Evolutionary conservation across 2,888 invertebrate genomes (phyloP), one percentile per base, ranked within the genome.

Genomic region (Mechanitis mazaeus): DNA sequence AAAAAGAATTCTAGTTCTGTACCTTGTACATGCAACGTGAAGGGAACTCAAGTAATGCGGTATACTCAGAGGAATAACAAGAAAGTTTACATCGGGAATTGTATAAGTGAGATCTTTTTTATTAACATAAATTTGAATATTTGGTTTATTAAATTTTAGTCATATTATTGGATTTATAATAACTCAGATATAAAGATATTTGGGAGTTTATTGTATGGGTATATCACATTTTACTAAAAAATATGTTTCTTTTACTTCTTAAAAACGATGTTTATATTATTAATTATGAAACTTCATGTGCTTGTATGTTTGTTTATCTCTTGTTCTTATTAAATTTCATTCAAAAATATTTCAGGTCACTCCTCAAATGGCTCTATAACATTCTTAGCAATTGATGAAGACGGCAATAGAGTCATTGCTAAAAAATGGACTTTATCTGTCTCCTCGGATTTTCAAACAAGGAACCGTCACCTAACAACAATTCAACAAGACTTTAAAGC

Each of bases 401-500:
- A 93, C 12, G 96, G 96, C 0, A 94, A 95, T 68, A 78, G 94
- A 56, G 84, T 96, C 0, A 92, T 94, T 42, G 89, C 96, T 12
- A 93, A 93, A 35, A 96, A 96, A 79, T 97, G 97, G 97, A 90
- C 83, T 54, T 83, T 95, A 5, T 80, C 80, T 65, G 68, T 89
- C 68, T 74, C 84, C 0, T 65, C 75, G 0, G 84, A 89, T 76
- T 85, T 84, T 67, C 84, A 83, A 74, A 80, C 86, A 0, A 79
- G 91, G 2, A 86, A 89, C 66, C 91, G 90, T 58, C 92, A 95
- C 81, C 79, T 95, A 3, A 87, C 87, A 50, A 91, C 91, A 64
- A 91, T 97, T 56, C 96, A 97, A 72, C 94, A 95, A 76, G 97
- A 97, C 80, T 86, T 97, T 46, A 92, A 93, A 74, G 91, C 93